A percentile compares a stretch with the other conserved stretches of the same genome.
Conservation (phyloP, 1,140 invertebrate species). For the Drosophila persimilis region DNA sequence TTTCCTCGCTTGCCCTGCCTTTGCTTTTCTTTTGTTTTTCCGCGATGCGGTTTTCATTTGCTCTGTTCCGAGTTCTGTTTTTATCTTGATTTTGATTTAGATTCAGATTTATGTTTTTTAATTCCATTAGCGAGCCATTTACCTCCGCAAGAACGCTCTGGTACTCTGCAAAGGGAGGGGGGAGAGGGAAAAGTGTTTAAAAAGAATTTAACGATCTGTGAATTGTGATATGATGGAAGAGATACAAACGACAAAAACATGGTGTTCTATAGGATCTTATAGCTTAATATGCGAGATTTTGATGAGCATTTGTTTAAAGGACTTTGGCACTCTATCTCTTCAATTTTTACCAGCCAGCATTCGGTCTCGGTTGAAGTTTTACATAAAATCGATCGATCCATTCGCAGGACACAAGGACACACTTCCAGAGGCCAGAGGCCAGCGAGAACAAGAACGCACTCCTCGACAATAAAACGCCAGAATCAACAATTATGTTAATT, state of each 20-base stretch:
- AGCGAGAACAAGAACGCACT: conserved; percentile 39
- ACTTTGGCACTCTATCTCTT: not conserved
- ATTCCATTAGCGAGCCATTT: conserved; percentile 22
- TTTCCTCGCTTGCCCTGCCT: conserved; percentile 32
- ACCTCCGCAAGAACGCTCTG: too few species aligned
- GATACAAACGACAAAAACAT: too few species aligned
- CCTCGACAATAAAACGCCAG: conserved; percentile 62
- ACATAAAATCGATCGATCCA: conserved; percentile 35
- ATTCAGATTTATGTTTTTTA: conserved; percentile 44
- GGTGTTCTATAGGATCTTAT: too few species aligned
- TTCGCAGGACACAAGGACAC: conserved; percentile 16
- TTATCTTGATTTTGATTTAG: conserved; percentile 15
- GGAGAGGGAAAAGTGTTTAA: not conserved
- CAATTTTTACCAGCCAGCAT: conserved; percentile 2
- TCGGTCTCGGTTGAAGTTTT: conserved; percentile 11
- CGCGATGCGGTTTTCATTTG: conserved; percentile 51
- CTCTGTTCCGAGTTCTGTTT: conserved; percentile 29
- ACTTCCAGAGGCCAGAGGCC: conserved; percentile 23
- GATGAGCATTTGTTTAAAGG: too few species aligned
- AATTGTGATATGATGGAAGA: not conserved
- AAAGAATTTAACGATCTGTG: conserved; percentile 13
- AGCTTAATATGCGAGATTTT: too few species aligned
- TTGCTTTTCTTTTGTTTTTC: conserved; percentile 23
- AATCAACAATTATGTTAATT: conserved; percentile 76
- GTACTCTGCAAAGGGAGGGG: not conserved